Percentiles rank a stretch among this genome's conserved stretches.
phyloP scores from a whole-genome alignment of 2,797 vertebrate genomes.

The Channa striata region DNA sequence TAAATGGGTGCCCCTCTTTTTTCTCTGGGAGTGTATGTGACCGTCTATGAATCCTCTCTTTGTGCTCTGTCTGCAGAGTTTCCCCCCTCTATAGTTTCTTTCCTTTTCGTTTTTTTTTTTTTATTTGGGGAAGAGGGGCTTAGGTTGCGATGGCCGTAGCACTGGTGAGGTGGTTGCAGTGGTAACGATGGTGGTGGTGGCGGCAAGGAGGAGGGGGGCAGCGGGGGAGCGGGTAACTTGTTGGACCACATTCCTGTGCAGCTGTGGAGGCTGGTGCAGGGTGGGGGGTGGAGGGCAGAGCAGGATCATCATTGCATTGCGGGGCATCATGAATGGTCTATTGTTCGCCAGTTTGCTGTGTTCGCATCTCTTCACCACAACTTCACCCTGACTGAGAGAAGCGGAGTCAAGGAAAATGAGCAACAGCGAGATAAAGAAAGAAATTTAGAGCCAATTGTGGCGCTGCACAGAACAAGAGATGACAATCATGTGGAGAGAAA shows the following conservation, averaged over 20 bases:
- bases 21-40: constrained; percentile 78
- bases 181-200: constrained; percentile 72
- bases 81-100: constrained; percentile 77
- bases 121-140: constrained; percentile 74
- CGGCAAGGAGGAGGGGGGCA: constrained; percentile 19
- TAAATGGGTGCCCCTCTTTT: constrained; percentile 86
- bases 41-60: constrained; percentile 87
- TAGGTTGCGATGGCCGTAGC: constrained; percentile 74
- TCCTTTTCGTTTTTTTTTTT: constrained; percentile 70
- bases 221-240: constrained; percentile 64
- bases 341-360: constrained; percentile 80
- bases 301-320: constrained; percentile 84
- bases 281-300: constrained; percentile 72
- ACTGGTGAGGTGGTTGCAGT: constrained; percentile 74
- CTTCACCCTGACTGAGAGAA: constrained; percentile 46
- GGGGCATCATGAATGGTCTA: constrained; percentile 86
- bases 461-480: background rate
- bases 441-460: constrained; percentile 18
- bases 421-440: constrained; percentile 5
- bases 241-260: constrained; percentile 89
- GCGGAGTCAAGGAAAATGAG: constrained; percentile 31
- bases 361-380: constrained; percentile 72
- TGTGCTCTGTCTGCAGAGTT: constrained; percentile 81
- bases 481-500: background rate
- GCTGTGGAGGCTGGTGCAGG: constrained; percentile 86